Base-by-base conservation (phyloP, 2,888 invertebrate genomes). In the Cactoblastis cactorum region DNA sequence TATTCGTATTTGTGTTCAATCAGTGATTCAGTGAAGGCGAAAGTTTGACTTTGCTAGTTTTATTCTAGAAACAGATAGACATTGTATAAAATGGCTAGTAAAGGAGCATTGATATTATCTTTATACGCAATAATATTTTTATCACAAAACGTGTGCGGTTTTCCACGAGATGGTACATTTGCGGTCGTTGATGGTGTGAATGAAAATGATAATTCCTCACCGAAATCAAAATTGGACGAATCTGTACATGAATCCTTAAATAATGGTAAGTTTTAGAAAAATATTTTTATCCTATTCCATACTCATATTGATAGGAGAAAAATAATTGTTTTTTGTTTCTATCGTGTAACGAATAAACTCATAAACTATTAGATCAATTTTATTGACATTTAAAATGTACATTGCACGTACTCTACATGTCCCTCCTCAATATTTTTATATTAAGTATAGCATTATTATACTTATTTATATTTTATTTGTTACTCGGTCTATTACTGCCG, bases 111-210 rank as follows among this genome's bases (percentile, higher is more conserved):
- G 11, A 14, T 43, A 15, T 32, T 43, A 32, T 32, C 28, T 2
- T 14, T 43, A 43, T 12, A n/a, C 5, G 28, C 28, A 15, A 11
- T 41, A 5, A 24, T 43, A 17, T 28, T 43, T 32, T 17, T 43
- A 32, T 43, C 15, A 28, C 28, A 17, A 43, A 47, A 51, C 37
- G 15, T 43, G 6, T n/a, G 12, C 33, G 33, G 49, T 17, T 47
- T 52, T 6, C 56, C 54, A n/a, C 51, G 45, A 43, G 54, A 54
- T 33, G 47, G 17, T 9, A 45, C 37, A 1, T 38, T 47, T 17
- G 47, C 53, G 22, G 62, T 57, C 53, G 48, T 45, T 6, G 63
- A 72, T n/a, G 61, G 58, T 15, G 50, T 56, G 19, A 8, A 50
- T 39, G 48, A 24, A 38, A 51, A 35, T 49, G n/a, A 50, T 15